Conservation (phyloP, 1,140 invertebrate genomes). For the Drosophila biarmipes region DNA sequence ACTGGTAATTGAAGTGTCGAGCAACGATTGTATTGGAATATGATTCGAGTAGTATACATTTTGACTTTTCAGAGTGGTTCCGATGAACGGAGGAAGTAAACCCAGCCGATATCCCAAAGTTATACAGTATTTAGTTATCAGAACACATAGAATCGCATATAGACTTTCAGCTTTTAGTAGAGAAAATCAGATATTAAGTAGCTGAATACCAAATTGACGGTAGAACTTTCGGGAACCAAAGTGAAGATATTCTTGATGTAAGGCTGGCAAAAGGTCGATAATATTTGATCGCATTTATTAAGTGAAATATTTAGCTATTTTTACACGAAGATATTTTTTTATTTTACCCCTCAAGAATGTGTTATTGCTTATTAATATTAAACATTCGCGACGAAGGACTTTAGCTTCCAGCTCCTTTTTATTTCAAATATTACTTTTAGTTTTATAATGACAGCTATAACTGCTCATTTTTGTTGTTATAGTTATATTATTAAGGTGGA, state of each 20-base stretch:
- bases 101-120: not conserved
- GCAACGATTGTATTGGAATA: constrained; percentile 76
- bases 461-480: too few relatives aligned
- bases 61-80: not conserved
- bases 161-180: constrained; percentile 13
- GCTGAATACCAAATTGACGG: not conserved
- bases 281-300: too few relatives aligned
- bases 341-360: too few relatives aligned
- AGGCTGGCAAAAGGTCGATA: not conserved
- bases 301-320: too few relatives aligned
- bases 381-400: too few relatives aligned
- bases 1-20: constrained; percentile 43
- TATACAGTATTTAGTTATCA: constrained; percentile 12
- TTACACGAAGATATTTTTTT: too few relatives aligned
- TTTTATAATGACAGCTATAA: too few relatives aligned
- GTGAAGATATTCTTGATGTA: not conserved
- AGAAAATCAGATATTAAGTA: not conserved
- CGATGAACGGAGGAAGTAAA: not conserved
- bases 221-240: not conserved
- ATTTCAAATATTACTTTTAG: too few relatives aligned
- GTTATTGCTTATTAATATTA: too few relatives aligned
- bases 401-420: too few relatives aligned
- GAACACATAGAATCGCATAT: constrained; percentile 16
- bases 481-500: too few relatives aligned
- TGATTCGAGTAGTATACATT: constrained; percentile 52